A percentile compares a stretch with the other conserved stretches of the same genome.
These are phyloP conservation scores for Aphodius granarius DNA, from an alignment of 2,888 invertebrate species.

Conservation along the genomic window DNA sequence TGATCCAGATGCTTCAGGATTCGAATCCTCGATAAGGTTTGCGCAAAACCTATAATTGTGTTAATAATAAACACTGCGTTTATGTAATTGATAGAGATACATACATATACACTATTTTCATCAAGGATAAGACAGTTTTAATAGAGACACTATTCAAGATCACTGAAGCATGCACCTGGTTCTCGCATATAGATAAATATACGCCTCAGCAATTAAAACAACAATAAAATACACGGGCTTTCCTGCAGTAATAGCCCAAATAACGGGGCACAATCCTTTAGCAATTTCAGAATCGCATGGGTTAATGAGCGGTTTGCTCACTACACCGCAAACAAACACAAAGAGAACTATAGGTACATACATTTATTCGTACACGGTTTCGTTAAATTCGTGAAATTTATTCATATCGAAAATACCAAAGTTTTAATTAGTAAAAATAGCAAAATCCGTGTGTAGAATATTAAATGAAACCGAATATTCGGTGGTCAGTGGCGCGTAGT, in stretches of 20 bases:
- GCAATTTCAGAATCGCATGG: not conserved
- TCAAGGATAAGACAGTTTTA: not conserved
- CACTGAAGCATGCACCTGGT: not conserved
- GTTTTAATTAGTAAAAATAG: not conserved
- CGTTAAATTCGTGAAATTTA: not conserved
- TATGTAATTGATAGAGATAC: not conserved
- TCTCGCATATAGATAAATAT: not conserved
- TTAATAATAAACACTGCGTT: not conserved
- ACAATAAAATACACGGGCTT: not conserved
- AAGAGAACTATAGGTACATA: not conserved
- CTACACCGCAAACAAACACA: not conserved
- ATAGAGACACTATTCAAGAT: not conserved
- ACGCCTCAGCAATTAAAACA: not conserved
- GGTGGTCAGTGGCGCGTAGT: not conserved
- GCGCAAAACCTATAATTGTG: not conserved
- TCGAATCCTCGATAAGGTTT: not conserved
- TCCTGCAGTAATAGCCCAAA: not conserved
- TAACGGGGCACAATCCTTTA: not conserved
- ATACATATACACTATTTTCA: not conserved
- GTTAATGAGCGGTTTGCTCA: not conserved
- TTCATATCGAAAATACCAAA: not conserved
- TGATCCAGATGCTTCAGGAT: not conserved
- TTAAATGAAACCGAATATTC: not conserved
- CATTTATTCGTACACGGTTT: not conserved
- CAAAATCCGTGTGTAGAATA: not conserved